Evolutionary conservation across 1,140 invertebrate species (phyloP).

Genomic region (Drosophila takahashii): DNA sequence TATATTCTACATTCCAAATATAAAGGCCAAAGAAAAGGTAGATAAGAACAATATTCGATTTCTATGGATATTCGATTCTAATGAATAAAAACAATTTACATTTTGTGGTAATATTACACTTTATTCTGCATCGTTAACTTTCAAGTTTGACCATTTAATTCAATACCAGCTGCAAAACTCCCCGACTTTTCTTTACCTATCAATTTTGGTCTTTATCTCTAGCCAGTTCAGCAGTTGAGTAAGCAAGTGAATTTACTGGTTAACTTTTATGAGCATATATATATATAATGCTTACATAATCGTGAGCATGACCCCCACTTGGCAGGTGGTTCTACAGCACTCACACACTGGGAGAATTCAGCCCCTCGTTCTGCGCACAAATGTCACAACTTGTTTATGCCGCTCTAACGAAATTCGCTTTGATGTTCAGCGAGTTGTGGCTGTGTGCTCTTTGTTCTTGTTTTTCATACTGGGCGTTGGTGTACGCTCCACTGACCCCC

Average conservation of each 20-base stretch:
- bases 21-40: too few species aligned
- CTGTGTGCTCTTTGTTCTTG: slow-evolving; percentile 25
- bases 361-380: slow-evolving; percentile 3
- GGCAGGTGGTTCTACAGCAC: slow-evolving; percentile 43
- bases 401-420: slow-evolving; percentile 52
- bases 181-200: slow-evolving; percentile 2
- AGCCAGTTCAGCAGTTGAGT: slow-evolving; percentile 4
- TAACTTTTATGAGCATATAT: slow-evolving; percentile 5
- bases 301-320: slow-evolving; percentile 35
- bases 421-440: slow-evolving; percentile 73
- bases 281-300: slow-evolving; percentile 34
- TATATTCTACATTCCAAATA: too few species aligned
- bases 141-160: slow-evolving; percentile 7
- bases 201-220: slow-evolving; percentile 7
- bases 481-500: slow-evolving; percentile 26
- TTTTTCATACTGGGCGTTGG: slow-evolving; percentile 54
- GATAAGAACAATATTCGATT: too few species aligned
- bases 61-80: background rate
- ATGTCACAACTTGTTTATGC: slow-evolving; percentile 67
- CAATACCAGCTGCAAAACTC: background rate
- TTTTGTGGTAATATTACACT: too few species aligned
- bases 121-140: background rate
- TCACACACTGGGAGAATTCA: slow-evolving; percentile 22
- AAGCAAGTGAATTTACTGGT: slow-evolving; percentile 12
- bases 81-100: too few species aligned